A percentile compares a stretch with the other conserved stretches of the same genome.
Evolutionary conservation across 2,113 vertebrate genomes (phyloP).

Genomic region (Vidua macroura): DNA sequence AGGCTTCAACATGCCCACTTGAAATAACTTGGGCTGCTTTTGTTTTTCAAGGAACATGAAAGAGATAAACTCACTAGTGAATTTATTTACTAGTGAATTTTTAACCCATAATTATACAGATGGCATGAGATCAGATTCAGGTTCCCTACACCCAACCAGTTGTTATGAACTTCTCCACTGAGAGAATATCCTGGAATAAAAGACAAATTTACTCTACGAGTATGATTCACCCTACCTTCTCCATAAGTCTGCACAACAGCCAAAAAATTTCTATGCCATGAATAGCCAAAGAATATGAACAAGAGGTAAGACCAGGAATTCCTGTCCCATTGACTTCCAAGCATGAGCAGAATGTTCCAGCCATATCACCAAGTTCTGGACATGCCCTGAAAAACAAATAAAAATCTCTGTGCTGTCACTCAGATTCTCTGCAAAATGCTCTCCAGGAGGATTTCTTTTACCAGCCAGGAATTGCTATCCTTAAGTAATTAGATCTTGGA

Average conservation of each 20-base stretch:
- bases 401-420: not conserved
- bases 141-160: not conserved
- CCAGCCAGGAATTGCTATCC: not conserved
- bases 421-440: not conserved
- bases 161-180: not conserved
- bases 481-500: not conserved
- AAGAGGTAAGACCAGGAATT: not conserved
- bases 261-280: not conserved
- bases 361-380: not conserved
- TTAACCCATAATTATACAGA: not conserved
- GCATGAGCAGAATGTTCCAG: not conserved
- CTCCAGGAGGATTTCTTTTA: not conserved
- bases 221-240: not conserved
- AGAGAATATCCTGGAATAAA: not conserved
- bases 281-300: not conserved
- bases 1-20: not conserved
- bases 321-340: not conserved
- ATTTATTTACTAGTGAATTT: not conserved
- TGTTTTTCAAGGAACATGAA: not conserved
- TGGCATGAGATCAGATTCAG: not conserved
- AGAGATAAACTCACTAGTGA: not conserved
- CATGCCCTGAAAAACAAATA: not conserved
- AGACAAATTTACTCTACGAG: not conserved
- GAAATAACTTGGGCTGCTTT: not conserved
- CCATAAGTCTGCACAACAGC: not conserved